Evolutionary conservation across 2,888 invertebrate species (phyloP).

Genomic region (Eupithecia dodoneata): DNA sequence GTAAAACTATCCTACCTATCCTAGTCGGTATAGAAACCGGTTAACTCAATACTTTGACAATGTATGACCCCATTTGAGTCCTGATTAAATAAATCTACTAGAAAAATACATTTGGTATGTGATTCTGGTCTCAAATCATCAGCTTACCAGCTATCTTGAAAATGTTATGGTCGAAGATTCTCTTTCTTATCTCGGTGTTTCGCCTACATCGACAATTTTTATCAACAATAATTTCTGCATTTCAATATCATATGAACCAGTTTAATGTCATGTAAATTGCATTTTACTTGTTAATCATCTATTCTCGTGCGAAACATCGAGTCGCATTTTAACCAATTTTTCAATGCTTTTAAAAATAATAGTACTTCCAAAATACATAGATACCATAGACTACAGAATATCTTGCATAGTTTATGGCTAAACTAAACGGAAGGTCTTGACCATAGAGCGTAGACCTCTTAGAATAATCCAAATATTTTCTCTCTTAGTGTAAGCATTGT

Average conservation of each 20-base stretch:
- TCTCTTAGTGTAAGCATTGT: slow-evolving; percentile 38
- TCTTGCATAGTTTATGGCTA: slow-evolving; percentile 29
- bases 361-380: slow-evolving; percentile 32
- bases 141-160: background rate
- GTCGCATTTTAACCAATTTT: slow-evolving; percentile 25
- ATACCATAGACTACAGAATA: slow-evolving; percentile 29
- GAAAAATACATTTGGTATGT: background rate
- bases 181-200: slow-evolving; percentile 18
- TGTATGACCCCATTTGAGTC: background rate
- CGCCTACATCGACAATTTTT: slow-evolving; percentile 1
- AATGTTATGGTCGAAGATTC: slow-evolving; percentile 1
- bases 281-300: background rate
- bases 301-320: slow-evolving; percentile 23
- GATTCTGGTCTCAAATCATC: background rate
- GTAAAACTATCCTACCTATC: background rate
- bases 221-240: background rate
- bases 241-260: background rate
- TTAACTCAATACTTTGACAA: background rate
- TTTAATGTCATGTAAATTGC: background rate
- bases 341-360: slow-evolving; percentile 32
- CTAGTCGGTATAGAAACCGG: background rate
- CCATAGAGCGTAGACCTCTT: slow-evolving; percentile 22
- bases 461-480: slow-evolving; percentile 34
- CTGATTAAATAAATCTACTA: background rate
- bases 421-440: slow-evolving; percentile 23